A percentile compares a stretch with the other conserved stretches of the same genome.
These are phyloP conservation scores for Carassius auratus DNA, from an alignment of 2,113 vertebrate genomes.

Conservation along the genomic window DNA sequence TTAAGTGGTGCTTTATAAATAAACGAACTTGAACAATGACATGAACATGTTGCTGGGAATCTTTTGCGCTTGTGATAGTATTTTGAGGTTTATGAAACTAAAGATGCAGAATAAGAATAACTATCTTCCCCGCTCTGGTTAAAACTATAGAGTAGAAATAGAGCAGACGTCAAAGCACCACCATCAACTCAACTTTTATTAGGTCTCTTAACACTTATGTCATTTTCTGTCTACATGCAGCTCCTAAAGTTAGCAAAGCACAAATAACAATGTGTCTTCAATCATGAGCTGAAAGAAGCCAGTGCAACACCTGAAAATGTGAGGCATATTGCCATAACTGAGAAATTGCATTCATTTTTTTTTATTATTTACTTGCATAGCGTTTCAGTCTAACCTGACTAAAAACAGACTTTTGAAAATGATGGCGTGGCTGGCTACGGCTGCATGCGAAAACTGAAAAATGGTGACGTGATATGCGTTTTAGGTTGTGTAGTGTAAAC, in stretches of 20 bases:
- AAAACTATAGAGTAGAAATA: neutral
- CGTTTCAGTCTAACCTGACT: too few species aligned
- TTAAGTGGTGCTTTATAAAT: too few species aligned
- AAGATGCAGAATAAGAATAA: neutral
- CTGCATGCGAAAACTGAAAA: too few species aligned
- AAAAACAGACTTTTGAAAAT: too few species aligned
- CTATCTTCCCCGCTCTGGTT: neutral
- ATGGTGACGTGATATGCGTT: too few species aligned
- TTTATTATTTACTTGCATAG: too few species aligned
- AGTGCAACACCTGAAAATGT: neutral
- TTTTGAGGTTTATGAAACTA: neutral
- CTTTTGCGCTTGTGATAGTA: neutral
- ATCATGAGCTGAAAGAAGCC: neutral
- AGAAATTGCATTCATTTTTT: too few species aligned
- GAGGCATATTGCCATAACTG: neutral
- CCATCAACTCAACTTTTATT: neutral
- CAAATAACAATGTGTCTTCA: neutral
- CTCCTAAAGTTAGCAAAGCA: neutral
- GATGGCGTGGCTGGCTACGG: too few species aligned
- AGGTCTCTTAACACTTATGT: neutral
- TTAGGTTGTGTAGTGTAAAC: too few species aligned
- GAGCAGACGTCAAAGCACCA: neutral
- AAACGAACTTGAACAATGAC: neutral
- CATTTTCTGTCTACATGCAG: neutral
- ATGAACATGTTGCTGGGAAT: neutral